Conservation (phyloP, 1,140 invertebrate species). For the Sycophaga agraensis region DNA sequence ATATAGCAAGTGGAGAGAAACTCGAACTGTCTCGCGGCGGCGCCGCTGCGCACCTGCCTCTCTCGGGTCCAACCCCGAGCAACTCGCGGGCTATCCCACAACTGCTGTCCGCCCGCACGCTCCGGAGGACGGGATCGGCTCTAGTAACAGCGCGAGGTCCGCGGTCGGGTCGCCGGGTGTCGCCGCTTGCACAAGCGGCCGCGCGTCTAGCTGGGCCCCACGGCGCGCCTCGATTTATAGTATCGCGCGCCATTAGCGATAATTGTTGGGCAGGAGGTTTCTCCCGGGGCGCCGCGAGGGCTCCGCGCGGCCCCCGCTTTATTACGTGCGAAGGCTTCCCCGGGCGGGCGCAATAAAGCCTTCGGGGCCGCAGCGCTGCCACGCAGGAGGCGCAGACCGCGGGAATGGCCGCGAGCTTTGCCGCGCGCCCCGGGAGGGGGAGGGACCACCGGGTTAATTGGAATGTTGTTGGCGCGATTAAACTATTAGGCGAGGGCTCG, state of each 20-base stretch:
- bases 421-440: neutral
- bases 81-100: too few relatives aligned
- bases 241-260: conserved; percentile 54
- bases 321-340: conserved; percentile 54
- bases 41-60: too few relatives aligned
- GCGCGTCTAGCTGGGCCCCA: conserved; percentile 42
- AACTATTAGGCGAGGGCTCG: conserved; percentile 40
- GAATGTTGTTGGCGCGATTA: conserved; percentile 46
- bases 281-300: neutral
- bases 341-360: conserved; percentile 13
- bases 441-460: conserved; percentile 39
- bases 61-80: too few relatives aligned
- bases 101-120: too few relatives aligned
- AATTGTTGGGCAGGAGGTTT: conserved; percentile 44
- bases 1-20: too few relatives aligned
- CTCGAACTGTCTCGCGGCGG: too few relatives aligned
- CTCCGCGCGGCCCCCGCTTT: conserved; percentile 35
- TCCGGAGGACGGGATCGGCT: too few relatives aligned
- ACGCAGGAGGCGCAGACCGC: conserved; percentile 40
- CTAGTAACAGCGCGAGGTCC: too few relatives aligned
- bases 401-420: conserved; percentile 32
- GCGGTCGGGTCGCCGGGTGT: conserved; percentile 51
- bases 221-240: conserved; percentile 54
- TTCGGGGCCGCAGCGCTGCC: too few relatives aligned
- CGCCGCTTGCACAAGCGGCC: conserved; percentile 49